Conservation (phyloP, 2,797 vertebrate species). For the Clarias pachynema region DNA sequence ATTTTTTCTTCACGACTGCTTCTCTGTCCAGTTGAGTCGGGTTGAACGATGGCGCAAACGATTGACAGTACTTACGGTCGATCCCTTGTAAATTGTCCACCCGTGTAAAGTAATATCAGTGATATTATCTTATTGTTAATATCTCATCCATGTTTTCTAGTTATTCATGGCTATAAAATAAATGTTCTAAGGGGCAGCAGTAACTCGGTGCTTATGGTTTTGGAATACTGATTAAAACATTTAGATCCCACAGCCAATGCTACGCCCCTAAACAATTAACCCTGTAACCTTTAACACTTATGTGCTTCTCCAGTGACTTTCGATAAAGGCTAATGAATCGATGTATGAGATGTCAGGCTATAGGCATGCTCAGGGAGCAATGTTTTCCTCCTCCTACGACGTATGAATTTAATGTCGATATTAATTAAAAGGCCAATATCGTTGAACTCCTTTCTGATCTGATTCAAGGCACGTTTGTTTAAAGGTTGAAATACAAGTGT, state of each 20-base stretch:
- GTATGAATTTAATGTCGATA: neutral
- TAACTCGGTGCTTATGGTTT: neutral
- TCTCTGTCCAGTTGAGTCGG: too few relatives aligned
- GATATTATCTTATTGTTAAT: neutral
- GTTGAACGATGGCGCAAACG: too few relatives aligned
- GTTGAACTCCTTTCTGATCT: neutral
- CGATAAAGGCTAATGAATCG: neutral
- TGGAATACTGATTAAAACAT: neutral
- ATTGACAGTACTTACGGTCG: too few relatives aligned
- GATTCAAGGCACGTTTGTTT: neutral
- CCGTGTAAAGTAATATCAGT: neutral
- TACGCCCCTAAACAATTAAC: neutral
- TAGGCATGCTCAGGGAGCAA: neutral
- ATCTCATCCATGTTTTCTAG: neutral
- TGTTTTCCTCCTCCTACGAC: neutral
- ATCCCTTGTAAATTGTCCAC: neutral
- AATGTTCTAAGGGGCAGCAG: neutral
- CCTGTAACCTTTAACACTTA: neutral
- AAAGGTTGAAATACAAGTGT: neutral
- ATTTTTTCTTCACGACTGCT: too few relatives aligned
- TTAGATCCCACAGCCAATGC: neutral
- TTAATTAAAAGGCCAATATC: neutral
- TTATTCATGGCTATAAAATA: neutral
- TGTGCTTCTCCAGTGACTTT: neutral
- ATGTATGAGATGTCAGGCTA: neutral